Conservation (phyloP, 2,797 vertebrate species). For the Ctenochaetus hawaiiensis region DNA sequence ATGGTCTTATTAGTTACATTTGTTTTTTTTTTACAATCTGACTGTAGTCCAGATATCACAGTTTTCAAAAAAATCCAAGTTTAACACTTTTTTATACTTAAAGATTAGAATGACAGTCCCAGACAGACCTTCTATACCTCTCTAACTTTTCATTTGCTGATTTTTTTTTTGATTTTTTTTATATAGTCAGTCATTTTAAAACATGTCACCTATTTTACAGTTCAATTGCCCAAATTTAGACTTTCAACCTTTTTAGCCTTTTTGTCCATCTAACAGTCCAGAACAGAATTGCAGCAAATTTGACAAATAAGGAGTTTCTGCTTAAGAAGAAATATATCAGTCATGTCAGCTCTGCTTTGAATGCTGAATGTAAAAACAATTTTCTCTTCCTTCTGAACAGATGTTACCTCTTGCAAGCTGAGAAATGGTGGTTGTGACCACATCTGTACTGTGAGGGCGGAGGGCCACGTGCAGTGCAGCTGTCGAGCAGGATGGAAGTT, state of each 20-base stretch:
- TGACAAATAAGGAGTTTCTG: neutral
- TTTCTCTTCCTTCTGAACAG: conserved; percentile 57
- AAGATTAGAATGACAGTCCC: too few species aligned
- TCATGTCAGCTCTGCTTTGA: neutral
- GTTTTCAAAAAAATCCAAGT: neutral
- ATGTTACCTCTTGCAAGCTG: conserved; percentile 83
- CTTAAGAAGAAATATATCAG: neutral
- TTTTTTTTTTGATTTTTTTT: too few species aligned
- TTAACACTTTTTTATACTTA: neutral
- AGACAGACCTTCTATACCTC: too few species aligned
- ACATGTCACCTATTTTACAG: too few species aligned
- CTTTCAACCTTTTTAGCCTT: too few species aligned
- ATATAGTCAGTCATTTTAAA: too few species aligned
- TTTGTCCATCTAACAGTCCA: too few species aligned
- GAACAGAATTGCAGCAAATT: neutral
- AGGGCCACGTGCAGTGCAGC: conserved; percentile 80
- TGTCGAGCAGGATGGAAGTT: conserved; percentile 85
- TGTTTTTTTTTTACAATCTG: neutral
- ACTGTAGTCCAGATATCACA: neutral
- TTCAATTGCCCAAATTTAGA: too few species aligned
- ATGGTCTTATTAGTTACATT: too few species aligned
- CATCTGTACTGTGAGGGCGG: conserved; percentile 71
- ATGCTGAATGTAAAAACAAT: neutral
- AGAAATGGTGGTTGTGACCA: conserved; percentile 88
- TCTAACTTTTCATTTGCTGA: too few species aligned